Evolutionary conservation across 2,888 invertebrate genomes (phyloP).

Genomic region (Bimastos eiseni): DNA sequence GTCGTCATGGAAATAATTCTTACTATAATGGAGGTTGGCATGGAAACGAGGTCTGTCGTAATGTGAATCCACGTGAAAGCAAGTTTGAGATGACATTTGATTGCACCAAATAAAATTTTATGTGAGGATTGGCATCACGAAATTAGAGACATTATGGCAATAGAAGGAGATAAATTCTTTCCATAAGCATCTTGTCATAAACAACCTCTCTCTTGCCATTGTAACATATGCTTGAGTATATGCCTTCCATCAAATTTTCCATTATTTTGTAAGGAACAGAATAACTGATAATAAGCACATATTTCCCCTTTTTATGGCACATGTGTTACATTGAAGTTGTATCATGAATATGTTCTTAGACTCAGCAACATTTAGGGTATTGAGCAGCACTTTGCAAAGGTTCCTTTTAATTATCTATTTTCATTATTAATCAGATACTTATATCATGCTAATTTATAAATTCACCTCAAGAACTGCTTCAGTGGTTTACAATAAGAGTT

Average conservation of each 20-base stretch:
- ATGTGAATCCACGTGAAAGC: background rate
- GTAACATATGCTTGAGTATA: background rate
- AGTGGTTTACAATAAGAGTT: background rate
- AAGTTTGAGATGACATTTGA: background rate
- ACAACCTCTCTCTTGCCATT: background rate
- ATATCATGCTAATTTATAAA: background rate
- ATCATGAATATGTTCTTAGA: background rate
- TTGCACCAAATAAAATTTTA: constrained; percentile 6
- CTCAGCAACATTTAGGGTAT: background rate
- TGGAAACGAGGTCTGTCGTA: background rate
- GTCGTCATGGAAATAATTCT: constrained; percentile 1
- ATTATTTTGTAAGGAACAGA: background rate
- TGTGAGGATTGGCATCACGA: background rate
- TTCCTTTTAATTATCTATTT: background rate
- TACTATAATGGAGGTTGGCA: background rate
- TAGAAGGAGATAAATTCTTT: background rate
- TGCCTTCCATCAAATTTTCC: background rate
- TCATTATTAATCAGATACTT: background rate
- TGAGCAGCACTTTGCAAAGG: background rate
- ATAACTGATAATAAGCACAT: background rate
- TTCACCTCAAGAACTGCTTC: background rate
- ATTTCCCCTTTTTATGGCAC: background rate
- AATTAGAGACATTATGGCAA: background rate
- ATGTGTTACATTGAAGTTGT: background rate
- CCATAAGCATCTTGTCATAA: background rate